Conservation (phyloP, 2,113 vertebrate genomes). For the Thunnus thynnus region DNA sequence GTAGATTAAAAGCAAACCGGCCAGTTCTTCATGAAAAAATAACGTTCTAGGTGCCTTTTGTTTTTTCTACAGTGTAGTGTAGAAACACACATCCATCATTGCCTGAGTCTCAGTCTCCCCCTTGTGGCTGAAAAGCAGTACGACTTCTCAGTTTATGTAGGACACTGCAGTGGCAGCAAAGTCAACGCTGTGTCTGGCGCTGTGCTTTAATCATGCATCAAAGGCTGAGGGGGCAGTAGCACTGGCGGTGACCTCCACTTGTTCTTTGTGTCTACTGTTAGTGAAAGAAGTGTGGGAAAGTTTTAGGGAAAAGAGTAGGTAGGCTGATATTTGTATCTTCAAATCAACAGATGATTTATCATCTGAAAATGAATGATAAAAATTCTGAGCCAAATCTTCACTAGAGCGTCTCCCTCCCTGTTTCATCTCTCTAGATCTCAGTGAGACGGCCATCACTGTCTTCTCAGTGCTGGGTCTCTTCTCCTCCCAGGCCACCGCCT, state of each 20-base stretch:
- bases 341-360: neutral
- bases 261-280: neutral
- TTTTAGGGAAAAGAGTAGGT: neutral
- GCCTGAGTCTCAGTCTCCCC: slow-evolving; percentile 55
- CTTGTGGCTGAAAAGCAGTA: slow-evolving; percentile 56
- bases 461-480: slow-evolving; percentile 92
- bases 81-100: neutral
- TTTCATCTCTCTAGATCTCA: slow-evolving; percentile 85
- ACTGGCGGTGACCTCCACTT: neutral
- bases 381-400: too few species aligned
- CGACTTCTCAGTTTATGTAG: slow-evolving; percentile 47
- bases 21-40: slow-evolving; percentile 45
- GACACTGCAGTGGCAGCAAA: slow-evolving; percentile 74
- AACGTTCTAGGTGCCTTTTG: slow-evolving; percentile 5
- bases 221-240: neutral
- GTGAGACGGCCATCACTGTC: slow-evolving; percentile 87
- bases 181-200: slow-evolving; percentile 57
- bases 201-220: slow-evolving; percentile 48
- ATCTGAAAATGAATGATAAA: neutral
- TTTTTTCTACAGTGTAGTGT: slow-evolving; percentile 9
- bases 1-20: neutral
- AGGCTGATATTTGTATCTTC: neutral
- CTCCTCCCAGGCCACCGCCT: slow-evolving; percentile 89
- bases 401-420: neutral
- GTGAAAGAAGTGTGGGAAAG: neutral